Conservation (phyloP, 2,888 invertebrate genomes). For the Rotaria socialis region DNA sequence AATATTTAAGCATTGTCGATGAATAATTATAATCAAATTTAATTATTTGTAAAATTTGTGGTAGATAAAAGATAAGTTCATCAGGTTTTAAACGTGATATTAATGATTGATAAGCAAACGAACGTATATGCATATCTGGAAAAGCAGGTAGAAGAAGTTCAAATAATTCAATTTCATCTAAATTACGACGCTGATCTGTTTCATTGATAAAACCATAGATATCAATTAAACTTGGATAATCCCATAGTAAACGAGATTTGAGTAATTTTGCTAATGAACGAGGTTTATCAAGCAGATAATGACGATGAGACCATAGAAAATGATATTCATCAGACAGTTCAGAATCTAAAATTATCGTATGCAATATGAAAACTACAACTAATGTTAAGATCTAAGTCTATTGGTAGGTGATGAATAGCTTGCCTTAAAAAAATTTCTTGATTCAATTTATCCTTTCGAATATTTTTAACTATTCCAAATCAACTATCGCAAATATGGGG, state of each 20-base stretch:
- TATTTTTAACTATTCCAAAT: no score
- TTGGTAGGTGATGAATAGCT: no score
- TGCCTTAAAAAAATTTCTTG: no score
- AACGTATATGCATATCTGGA: conserved; percentile 39
- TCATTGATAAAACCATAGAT: neutral
- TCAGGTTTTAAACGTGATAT: neutral
- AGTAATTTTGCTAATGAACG: conserved; percentile 17
- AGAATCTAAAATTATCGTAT: neutral
- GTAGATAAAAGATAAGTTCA: conserved; percentile 36
- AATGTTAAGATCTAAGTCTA: no score
- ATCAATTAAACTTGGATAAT: conserved; percentile 35
- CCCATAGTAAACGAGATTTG: neutral
- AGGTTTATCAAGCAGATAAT: neutral
- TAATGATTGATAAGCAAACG: conserved; percentile 36
- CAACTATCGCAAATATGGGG: no score
- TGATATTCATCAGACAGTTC: neutral
- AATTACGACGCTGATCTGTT: neutral
- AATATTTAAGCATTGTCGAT: conserved; percentile 17
- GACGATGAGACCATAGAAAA: neutral
- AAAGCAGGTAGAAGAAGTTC: conserved; percentile 41
- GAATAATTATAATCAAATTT: conserved; percentile 40
- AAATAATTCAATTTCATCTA: conserved; percentile 37
- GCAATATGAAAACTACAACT: no score
- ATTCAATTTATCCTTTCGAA: no score
- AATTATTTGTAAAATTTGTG: conserved; percentile 43